Base-by-base conservation (phyloP, 2,888 invertebrate genomes). In the Pollenia labialis region DNA sequence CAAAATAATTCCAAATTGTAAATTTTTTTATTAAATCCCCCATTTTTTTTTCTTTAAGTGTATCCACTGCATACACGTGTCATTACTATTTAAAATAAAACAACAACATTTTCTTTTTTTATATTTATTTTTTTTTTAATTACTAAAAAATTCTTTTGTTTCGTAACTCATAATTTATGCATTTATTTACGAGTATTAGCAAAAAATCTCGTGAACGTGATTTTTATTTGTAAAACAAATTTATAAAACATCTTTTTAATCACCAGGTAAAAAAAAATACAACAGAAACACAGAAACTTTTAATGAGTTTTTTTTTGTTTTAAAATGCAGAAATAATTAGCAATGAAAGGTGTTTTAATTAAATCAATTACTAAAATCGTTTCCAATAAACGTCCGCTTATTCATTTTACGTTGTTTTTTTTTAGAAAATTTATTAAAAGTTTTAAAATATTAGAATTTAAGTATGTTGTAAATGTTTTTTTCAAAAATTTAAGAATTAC, bases 131-230 rank as follows among this genome's bases (percentile, higher is more conserved):
- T 60, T 48, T 66, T 54, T 52, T 46, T 71, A 56, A 72, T 44
- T 48, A 42, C 1, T 32, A 14, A 46, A 18, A 42, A 72, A 83
- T 72, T 79, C 79, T 60, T 81, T 76, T 52, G 54, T 69, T 52
- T 68, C 16, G 56, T 44, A 60, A 72, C 50, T 81, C 52, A 42
- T 66, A 81, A 84, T 81, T 76, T 76, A 74, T 68, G 62, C 54
- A 68, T 72, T 74, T 23, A 52, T 23, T 72, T 66, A 32, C 48
- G 60, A 11, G 4, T 54, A 42, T n/a, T 0, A 44, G 18, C 11
- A 72, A 71, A 72, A 50, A 68, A 72, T 40, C 12, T n/a, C 18
- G n/a, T 11, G 76, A 77, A 81, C 81, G 85, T 74, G 81, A 79
- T 85, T 72, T 85, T 76, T 40, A 62, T 48, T 62, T 80, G 77